Evolutionary conservation across 2,888 invertebrate genomes (phyloP), one percentile per base, ranked within the genome.

Genomic region (Phymatocera aterrima): DNA sequence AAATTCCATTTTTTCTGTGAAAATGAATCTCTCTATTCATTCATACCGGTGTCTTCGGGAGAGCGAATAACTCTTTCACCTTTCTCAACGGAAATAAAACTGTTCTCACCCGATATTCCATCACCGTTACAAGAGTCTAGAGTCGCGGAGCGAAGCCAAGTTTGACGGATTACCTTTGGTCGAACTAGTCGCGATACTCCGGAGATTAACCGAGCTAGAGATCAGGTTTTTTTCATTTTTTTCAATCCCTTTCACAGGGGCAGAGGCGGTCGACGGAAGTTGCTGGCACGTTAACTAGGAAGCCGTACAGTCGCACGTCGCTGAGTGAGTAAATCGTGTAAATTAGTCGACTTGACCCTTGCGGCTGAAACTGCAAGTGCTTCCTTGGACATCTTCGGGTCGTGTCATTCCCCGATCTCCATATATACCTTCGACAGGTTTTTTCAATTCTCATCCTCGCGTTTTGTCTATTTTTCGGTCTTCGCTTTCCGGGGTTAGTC

Each of bases 261-360:
- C 18, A n/a, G 8, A n/a, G 18, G 34, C 8, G 31, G 21, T 40
- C 65, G 28, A 43, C 43, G 70, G 12, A 34, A 51, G 51, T 31
- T 18, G 48, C 48, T 5, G n/a, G n/a, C 34, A 3, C 34, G 48
- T 72, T 18, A 18, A 24, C 68, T 46, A 46, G 43, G 68, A 68
- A 68, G 68, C 68, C 68, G 34, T 68, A 57, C 12, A 37, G 0
- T 10, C 37, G 15, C 34, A 61, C 68, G 24, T 46, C 15, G 68
- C 21, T 5, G 43, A 46, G 68, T 34, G 15, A 54, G 4, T 51
- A 34, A 68, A 51, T 72, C 51, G 72, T 72, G 72, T 51, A 34
- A 72, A 72, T 72, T 72, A 72, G 72, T 72, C 72, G 51, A 72
- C 31, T 68, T 68, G 68, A 68, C 68, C 68, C 34, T 6, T n/a